A percentile compares a stretch with the other conserved stretches of the same genome.
These are phyloP conservation scores for Prinia subflava DNA, from an alignment of 2,113 vertebrate genomes.

Conservation along the genomic window DNA sequence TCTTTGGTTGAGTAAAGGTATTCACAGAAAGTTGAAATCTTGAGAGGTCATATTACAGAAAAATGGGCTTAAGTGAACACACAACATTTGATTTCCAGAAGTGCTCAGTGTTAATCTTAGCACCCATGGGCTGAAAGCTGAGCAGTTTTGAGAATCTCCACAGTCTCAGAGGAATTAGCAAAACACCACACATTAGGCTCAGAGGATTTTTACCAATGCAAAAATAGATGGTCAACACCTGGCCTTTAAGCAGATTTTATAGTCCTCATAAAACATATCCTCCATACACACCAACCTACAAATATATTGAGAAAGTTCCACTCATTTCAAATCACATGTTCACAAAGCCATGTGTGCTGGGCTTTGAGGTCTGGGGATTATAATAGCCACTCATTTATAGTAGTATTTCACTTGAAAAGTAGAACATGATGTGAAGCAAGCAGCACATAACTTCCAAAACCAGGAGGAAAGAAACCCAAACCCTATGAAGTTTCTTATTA, in stretches of 20 bases:
- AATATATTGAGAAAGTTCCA: conserved; percentile 22
- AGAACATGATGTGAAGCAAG: conserved; percentile 38
- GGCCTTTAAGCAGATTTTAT: conserved; percentile 42
- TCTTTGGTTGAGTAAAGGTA: not conserved
- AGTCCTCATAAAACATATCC: conserved; percentile 34
- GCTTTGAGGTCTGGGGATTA: conserved; percentile 48
- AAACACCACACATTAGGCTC: not conserved
- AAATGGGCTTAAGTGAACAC: not conserved
- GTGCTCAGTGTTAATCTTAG: not conserved
- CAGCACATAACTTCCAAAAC: conserved; percentile 12
- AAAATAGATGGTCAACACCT: conserved; percentile 56
- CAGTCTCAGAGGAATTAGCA: conserved; percentile 6
- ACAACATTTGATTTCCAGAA: not conserved
- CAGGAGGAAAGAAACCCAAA: not conserved
- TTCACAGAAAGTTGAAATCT: not conserved
- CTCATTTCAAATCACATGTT: conserved; percentile 18
- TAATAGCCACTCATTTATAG: conserved; percentile 21
- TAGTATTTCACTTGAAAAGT: conserved; percentile 41
- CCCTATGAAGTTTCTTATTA: not conserved
- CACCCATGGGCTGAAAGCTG: not conserved
- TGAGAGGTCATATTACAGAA: not conserved
- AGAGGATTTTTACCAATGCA: not conserved
- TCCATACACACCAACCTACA: not conserved
- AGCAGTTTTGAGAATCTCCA: not conserved
- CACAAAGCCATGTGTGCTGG: conserved; percentile 30